These are phyloP conservation scores for Luffia ferchaultella DNA, from an alignment of 2,888 invertebrate genomes.

Conservation along the genomic window DNA sequence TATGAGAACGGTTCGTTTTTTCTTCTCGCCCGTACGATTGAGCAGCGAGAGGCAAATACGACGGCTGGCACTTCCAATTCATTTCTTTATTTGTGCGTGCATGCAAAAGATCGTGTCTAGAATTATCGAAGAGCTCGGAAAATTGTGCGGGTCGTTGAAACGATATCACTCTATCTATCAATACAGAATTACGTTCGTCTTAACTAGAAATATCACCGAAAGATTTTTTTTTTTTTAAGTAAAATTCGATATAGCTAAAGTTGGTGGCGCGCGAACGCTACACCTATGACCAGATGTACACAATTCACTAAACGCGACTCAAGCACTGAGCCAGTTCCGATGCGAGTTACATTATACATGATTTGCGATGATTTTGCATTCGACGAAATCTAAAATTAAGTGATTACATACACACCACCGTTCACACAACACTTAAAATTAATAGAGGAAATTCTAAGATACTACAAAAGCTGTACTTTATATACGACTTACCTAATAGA, in stretches of 20 bases:
- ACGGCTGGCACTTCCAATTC: no score
- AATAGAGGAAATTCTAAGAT: not conserved
- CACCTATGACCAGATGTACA: slow-evolving; percentile 62
- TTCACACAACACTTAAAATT: slow-evolving; percentile 26
- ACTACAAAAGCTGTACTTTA: not conserved
- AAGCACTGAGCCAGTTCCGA: not conserved
- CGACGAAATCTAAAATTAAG: not conserved
- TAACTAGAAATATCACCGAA: slow-evolving; percentile 23
- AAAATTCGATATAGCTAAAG: slow-evolving; percentile 35
- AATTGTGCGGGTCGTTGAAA: no score
- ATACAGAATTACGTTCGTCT: no score
- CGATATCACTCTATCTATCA: no score
- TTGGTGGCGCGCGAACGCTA: slow-evolving; percentile 30
- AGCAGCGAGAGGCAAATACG: no score
- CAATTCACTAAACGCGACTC: slow-evolving; percentile 29
- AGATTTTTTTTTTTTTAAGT: slow-evolving; percentile 26
- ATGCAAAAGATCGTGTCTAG: no score
- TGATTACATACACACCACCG: slow-evolving; percentile 30
- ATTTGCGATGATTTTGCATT: not conserved
- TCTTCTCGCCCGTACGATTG: no score
- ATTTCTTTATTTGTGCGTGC: no score
- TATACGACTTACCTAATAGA: not conserved
- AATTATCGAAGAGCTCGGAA: no score
- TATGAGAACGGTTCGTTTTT: no score
- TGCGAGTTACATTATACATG: not conserved